phyloP scores from a whole-genome alignment of 2,113 vertebrate genomes.

The Salvator merianae region DNA sequence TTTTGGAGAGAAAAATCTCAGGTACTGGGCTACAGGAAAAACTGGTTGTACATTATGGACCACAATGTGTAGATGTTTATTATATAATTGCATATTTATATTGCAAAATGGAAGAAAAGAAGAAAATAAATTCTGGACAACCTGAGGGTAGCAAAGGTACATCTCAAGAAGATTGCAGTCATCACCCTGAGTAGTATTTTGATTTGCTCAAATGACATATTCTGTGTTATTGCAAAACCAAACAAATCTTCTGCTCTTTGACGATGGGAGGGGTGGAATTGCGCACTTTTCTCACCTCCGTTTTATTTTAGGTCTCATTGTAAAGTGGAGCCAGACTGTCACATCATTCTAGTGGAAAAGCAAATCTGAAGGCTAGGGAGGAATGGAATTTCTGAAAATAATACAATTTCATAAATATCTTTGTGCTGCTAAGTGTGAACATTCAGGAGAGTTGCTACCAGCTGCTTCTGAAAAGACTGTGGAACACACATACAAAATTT shows the following conservation, averaged over 20 bases:
- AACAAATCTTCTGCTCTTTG: not conserved
- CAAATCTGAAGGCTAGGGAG: not conserved
- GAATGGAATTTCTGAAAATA: not conserved
- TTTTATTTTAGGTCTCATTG: not conserved
- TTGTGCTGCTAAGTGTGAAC: not conserved
- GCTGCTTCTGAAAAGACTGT: not conserved
- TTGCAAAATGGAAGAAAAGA: not conserved
- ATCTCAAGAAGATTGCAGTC: not conserved
- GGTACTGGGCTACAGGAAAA: not conserved
- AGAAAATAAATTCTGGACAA: not conserved
- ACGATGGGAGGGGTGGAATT: not conserved
- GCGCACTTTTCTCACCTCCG: not conserved
- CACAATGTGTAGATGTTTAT: not conserved
- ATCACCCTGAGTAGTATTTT: conserved; percentile 1
- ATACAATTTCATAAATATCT: conserved; percentile 3
- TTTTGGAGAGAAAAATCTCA: not conserved
- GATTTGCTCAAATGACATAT: not conserved
- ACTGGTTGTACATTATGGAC: not conserved
- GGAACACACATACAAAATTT: not conserved
- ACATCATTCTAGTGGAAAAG: conserved; percentile 5
- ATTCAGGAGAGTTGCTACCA: not conserved
- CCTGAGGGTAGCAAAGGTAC: too few relatives aligned
- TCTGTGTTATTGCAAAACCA: not conserved
- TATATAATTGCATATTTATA: not conserved
- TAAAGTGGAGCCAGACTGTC: not conserved